These are phyloP conservation scores for Pseudococcus viburni DNA, from an alignment of 2,888 invertebrate genomes.

Conservation along the genomic window DNA sequence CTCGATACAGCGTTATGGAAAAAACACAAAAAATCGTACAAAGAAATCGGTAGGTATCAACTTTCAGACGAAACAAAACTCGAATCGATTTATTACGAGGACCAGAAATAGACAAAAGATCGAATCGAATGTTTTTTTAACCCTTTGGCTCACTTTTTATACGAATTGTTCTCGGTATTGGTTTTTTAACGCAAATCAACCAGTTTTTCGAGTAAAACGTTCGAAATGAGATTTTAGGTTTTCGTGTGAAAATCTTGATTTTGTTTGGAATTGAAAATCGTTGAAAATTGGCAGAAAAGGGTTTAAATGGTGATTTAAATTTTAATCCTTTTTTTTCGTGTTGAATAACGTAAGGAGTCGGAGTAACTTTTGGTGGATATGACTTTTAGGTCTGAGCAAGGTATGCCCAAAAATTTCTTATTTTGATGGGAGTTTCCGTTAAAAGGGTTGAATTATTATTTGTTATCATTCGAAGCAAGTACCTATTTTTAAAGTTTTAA, in stretches of 20 bases:
- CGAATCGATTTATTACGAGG: constrained; percentile 28
- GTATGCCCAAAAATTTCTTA: too few relatives aligned
- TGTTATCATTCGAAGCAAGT: too few relatives aligned
- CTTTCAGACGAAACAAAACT: constrained; percentile 33
- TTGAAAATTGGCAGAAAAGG: too few relatives aligned
- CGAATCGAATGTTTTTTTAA: constrained; percentile 24
- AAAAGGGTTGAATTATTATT: too few relatives aligned
- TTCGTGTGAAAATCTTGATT: neutral
- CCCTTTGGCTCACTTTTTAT: neutral
- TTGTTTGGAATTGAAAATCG: too few relatives aligned
- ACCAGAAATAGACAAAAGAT: neutral
- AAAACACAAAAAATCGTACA: neutral
- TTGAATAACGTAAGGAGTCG: too few relatives aligned
- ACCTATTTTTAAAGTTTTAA: too few relatives aligned
- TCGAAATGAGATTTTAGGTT: neutral
- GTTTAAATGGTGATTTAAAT: too few relatives aligned
- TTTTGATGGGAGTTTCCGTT: too few relatives aligned
- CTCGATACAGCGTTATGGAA: neutral
- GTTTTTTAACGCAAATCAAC: neutral
- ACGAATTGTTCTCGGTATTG: neutral
- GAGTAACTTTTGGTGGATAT: too few relatives aligned
- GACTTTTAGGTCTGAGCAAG: too few relatives aligned
- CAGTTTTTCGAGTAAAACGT: neutral
- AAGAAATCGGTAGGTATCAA: constrained; percentile 48
- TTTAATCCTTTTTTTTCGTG: too few relatives aligned